Conservation (phyloP, 2,797 vertebrate species). For the Peromyscus eremicus region DNA sequence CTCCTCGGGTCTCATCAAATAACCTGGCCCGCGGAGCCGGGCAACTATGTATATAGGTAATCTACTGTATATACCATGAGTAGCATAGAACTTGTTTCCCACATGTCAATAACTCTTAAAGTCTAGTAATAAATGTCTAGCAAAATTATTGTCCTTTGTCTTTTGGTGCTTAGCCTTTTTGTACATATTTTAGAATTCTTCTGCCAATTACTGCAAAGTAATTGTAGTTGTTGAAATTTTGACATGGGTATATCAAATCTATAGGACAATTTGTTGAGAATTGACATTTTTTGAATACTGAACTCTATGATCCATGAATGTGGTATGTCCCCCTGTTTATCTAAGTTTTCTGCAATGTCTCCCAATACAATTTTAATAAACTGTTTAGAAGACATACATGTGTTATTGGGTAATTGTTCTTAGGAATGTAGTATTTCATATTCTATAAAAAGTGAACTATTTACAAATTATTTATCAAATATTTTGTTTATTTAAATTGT, state of each 20-base stretch:
- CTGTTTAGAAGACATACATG: neutral
- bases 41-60: no score
- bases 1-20: no score
- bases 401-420: neutral
- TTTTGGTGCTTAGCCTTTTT: neutral
- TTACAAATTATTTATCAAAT: neutral
- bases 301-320: neutral
- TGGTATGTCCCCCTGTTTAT: neutral
- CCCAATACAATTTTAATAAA: neutral
- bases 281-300: neutral
- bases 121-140: neutral
- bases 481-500: neutral
- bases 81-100: neutral
- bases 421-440: neutral
- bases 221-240: neutral
- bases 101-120: neutral
- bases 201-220: neutral
- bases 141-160: neutral
- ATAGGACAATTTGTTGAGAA: neutral
- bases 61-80: neutral
- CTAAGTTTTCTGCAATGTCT: neutral
- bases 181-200: neutral
- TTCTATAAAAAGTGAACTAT: neutral
- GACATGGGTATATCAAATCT: neutral
- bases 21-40: no score